Conservation (phyloP, 2,113 vertebrate genomes). For the Alligator sinensis region DNA sequence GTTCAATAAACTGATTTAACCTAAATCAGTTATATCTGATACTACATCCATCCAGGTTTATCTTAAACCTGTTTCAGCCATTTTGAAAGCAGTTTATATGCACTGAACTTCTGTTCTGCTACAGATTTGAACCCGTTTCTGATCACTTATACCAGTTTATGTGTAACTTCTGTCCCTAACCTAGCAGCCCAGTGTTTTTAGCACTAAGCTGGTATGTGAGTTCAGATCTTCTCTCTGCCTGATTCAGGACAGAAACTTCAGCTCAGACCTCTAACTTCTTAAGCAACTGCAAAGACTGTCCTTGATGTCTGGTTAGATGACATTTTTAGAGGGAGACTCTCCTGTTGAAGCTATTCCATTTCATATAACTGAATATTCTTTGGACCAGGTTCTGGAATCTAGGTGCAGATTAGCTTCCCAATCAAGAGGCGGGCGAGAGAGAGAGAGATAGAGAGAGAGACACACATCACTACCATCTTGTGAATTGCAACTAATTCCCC, state of each 20-base stretch:
- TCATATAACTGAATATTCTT: background rate
- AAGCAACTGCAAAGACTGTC: background rate
- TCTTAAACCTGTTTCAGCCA: no score
- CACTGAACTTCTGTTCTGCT: no score
- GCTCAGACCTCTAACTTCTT: background rate
- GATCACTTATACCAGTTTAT: no score
- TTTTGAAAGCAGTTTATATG: no score
- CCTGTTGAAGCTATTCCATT: background rate
- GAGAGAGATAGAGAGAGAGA: no score
- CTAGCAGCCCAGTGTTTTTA: background rate
- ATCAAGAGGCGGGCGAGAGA: no score
- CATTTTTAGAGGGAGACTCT: background rate
- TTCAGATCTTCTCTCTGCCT: background rate
- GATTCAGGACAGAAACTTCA: background rate
- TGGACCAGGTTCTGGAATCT: background rate
- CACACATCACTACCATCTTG: no score
- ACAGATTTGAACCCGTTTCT: no score
- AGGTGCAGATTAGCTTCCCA: fast-evolving
- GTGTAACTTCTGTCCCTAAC: background rate
- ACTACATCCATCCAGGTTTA: no score
- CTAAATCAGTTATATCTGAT: no score
- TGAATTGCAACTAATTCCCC: no score
- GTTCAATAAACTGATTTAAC: no score
- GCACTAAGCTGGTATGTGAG: background rate
- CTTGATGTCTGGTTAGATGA: background rate